These are phyloP conservation scores for Latrodectus geometricus DNA, from an alignment of 1,140 invertebrate genomes.

Conservation along the genomic window DNA sequence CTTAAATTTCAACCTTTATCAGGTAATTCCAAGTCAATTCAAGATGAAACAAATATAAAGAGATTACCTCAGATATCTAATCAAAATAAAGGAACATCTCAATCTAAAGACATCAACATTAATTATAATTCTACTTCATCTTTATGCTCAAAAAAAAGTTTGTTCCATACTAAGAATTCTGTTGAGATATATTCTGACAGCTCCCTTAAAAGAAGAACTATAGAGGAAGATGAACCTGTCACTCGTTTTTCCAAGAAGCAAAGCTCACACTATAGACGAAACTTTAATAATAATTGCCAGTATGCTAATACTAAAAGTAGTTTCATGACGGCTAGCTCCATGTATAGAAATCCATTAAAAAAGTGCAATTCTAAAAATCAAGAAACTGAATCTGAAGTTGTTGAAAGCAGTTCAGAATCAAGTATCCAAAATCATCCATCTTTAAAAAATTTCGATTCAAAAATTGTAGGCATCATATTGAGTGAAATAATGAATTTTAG, in stretches of 20 bases:
- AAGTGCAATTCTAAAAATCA: background rate
- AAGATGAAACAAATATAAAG: no score
- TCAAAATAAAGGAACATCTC: no score
- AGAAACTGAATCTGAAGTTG: background rate
- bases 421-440: slow-evolving; percentile 65
- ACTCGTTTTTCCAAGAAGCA: background rate
- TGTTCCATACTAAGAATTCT: background rate
- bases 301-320: background rate
- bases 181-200: background rate
- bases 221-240: background rate
- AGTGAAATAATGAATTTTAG: slow-evolving; percentile 81
- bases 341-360: slow-evolving; percentile 47
- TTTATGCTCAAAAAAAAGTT: background rate
- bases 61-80: no score
- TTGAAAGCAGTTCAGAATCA: background rate
- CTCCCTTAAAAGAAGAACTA: background rate
- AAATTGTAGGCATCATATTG: slow-evolving; percentile 76
- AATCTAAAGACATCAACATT: no score
- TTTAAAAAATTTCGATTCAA: slow-evolving; percentile 79
- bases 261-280: background rate
- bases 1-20: no score
- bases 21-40: no score
- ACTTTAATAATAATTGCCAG: background rate
- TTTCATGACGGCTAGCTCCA: slow-evolving; percentile 35
- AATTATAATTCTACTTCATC: no score